A percentile compares a stretch with the other conserved stretches of the same genome.
phyloP scores from a whole-genome alignment of 2,888 invertebrate genomes.

The Acleris emargana region DNA sequence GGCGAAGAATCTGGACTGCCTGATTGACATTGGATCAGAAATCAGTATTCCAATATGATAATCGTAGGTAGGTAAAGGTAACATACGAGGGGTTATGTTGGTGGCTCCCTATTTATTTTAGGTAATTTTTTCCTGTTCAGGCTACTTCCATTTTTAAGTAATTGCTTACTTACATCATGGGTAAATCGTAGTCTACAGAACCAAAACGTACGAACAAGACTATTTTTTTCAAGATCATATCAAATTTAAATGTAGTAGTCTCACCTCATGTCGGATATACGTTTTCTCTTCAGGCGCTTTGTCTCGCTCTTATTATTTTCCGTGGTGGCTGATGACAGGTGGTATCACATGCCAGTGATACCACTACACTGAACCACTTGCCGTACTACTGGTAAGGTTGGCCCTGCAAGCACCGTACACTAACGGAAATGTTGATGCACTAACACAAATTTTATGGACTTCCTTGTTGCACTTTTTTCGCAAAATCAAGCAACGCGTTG shows the following conservation, averaged over 20 bases:
- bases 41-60: too few species aligned
- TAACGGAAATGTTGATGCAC: background rate
- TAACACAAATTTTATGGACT: background rate
- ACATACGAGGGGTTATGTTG: too few species aligned
- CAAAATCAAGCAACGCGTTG: background rate
- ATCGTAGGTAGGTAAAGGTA: too few species aligned
- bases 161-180: too few species aligned
- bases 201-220: too few species aligned
- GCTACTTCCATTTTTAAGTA: too few species aligned
- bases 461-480: constrained; percentile 4
- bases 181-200: too few species aligned
- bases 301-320: constrained; percentile 62
- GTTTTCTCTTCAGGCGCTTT: constrained; percentile 70
- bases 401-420: background rate
- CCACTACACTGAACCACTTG: constrained; percentile 53
- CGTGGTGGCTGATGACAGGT: constrained; percentile 66
- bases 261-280: constrained; percentile 80
- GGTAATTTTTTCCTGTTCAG: too few species aligned
- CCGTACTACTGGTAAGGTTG: background rate
- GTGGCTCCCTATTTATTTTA: too few species aligned
- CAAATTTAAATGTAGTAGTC: constrained; percentile 29
- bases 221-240: too few species aligned
- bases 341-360: constrained; percentile 81
- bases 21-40: too few species aligned
- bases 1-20: too few species aligned